Evolutionary conservation across 2,888 invertebrate genomes (phyloP).

Genomic region (Galerucella nymphaeae): DNA sequence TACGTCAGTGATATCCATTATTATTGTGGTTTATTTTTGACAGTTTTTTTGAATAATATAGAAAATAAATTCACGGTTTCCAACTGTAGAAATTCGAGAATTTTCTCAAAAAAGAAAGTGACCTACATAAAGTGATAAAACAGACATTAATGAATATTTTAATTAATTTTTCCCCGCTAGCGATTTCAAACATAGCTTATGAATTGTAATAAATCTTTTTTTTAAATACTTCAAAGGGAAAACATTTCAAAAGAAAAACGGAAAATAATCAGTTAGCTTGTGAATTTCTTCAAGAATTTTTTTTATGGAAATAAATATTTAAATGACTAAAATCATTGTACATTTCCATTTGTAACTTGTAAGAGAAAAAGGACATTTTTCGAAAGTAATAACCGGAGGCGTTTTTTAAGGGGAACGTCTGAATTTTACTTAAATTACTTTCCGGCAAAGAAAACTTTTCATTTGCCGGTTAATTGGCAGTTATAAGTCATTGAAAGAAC

Average conservation of each 20-base stretch:
- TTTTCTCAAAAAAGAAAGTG: not conserved
- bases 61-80: too few relatives aligned
- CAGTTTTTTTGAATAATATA: too few relatives aligned
- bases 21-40: slow-evolving; percentile 20
- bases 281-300: slow-evolving; percentile 13
- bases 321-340: slow-evolving; percentile 40
- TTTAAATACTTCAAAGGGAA: slow-evolving; percentile 14
- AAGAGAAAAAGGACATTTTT: slow-evolving; percentile 39
- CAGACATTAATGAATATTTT: not conserved
- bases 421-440: slow-evolving; percentile 40
- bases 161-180: slow-evolving; percentile 5
- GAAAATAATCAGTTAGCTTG: slow-evolving; percentile 20
- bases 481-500: slow-evolving; percentile 44
- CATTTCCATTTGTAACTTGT: slow-evolving; percentile 44
- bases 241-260: slow-evolving; percentile 22
- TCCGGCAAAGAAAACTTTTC: slow-evolving; percentile 45
- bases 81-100: too few relatives aligned
- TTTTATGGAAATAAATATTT: slow-evolving; percentile 42
- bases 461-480: slow-evolving; percentile 47
- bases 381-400: slow-evolving; percentile 43
- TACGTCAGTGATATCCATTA: slow-evolving; percentile 28
- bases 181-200: slow-evolving; percentile 8
- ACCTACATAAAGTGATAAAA: not conserved
- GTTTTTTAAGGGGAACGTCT: slow-evolving; percentile 40
- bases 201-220: slow-evolving; percentile 14